Conservation (phyloP, 2,113 vertebrate genomes). For the Pseudorectes ferrugineus region DNA sequence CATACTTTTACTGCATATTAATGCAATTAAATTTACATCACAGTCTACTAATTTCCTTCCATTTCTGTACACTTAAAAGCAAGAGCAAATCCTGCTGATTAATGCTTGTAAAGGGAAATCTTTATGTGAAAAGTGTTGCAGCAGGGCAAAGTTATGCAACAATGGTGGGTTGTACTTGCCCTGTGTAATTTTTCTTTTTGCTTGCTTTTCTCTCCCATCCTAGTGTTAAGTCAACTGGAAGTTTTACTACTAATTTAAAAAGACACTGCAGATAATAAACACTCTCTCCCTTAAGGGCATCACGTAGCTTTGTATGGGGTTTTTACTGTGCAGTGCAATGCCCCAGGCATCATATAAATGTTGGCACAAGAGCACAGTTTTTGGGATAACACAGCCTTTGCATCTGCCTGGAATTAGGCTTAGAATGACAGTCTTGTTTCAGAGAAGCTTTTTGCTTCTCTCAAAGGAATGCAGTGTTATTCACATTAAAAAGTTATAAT, state of each 20-base stretch:
- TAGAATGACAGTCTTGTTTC: background rate
- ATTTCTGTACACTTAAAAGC: conserved; percentile 1
- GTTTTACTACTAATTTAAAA: background rate
- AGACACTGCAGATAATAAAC: background rate
- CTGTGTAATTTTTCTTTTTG: background rate
- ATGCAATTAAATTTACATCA: conserved; percentile 55
- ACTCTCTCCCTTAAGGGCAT: background rate
- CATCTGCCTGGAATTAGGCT: background rate
- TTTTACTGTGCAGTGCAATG: background rate
- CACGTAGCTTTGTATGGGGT: background rate
- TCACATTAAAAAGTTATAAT: background rate
- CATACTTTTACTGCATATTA: conserved; percentile 43
- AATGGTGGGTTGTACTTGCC: background rate
- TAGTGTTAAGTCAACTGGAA: background rate
- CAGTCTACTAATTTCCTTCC: conserved; percentile 35
- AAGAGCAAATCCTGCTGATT: conserved; percentile 2
- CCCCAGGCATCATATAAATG: background rate
- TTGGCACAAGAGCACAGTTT: background rate
- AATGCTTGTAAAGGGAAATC: background rate
- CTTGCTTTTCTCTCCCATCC: background rate
- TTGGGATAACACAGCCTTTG: background rate
- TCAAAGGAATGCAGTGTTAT: background rate
- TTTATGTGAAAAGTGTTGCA: background rate
- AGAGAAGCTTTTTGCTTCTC: background rate
- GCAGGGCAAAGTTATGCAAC: background rate